Evolutionary conservation across 2,888 invertebrate genomes (phyloP), one percentile per base, ranked within the genome.

Genomic region (Syrista parreyssii): DNA sequence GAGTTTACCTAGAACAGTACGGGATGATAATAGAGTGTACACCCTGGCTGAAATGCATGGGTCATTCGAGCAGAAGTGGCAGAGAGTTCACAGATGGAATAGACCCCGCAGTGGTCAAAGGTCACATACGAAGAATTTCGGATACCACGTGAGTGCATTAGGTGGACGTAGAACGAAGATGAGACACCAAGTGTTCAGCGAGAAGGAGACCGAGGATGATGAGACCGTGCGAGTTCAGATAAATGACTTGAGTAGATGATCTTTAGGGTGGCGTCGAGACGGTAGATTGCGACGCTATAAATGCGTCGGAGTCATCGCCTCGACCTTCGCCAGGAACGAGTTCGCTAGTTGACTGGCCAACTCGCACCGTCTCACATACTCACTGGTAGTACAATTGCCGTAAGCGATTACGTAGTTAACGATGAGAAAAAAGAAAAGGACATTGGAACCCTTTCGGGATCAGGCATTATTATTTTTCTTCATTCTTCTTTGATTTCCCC

Each of bases 21-120:
- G 79, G 79, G 74, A 86, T 86, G 86, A 79, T 77, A 73, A 81
- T 85, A 79, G 82, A 83, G 74, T 86, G 84, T 33, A 78, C 76
- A 32, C 79, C 81, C n/a, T 86, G 86, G 85, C 74, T 83, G 31
- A 80, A 80, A 75, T 86, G 84, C 69, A 40, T 55, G 9, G 55
- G 55, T 55, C 55, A 23, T 55, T 23, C 23, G 55, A 55, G 9
- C 9, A 9, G 55, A 55, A 55, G 55, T 23, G 23, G 55, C 55
- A 23, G 55, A 55, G 55, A 55, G 55, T 55, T 55, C 55, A 55
- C 23, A 23, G 55, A 55, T 9, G 55, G 55, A 23, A 55, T 55
- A 23, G 55, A 55, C 15, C 23, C 23, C 0, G 4, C 40, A 15
- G 40, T 15, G 23, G 23, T 55, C 55, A 55, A 55, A 55, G 23